Conservation (phyloP, 2,797 vertebrate species). For the Microctenopoma lineatum region DNA sequence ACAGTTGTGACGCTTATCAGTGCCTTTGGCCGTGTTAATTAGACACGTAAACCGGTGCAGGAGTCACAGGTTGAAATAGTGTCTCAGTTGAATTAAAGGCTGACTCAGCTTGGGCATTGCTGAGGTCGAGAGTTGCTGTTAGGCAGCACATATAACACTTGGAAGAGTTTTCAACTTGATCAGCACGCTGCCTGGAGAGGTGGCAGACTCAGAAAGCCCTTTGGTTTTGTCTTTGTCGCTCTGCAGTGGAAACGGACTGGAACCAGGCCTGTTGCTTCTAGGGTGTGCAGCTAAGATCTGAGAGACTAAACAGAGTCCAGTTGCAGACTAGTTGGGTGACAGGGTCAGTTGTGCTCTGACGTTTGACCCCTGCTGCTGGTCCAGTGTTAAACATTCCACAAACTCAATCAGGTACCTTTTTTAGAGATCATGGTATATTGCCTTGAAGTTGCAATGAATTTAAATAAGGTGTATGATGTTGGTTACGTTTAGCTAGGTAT, state of each 20-base stretch:
- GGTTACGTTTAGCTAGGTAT: too few relatives aligned
- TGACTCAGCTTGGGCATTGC: not conserved
- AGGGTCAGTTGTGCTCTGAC: slow-evolving; percentile 12
- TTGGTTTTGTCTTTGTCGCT: not conserved
- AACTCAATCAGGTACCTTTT: not conserved
- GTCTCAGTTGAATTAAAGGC: not conserved
- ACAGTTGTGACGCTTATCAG: not conserved
- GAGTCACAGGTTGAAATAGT: not conserved
- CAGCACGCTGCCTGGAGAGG: not conserved
- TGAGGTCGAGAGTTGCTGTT: not conserved
- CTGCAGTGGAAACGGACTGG: not conserved
- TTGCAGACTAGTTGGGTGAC: slow-evolving; percentile 20
- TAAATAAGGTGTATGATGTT: too few relatives aligned
- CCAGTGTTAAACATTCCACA: slow-evolving; percentile 5
- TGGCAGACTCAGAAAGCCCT: not conserved
- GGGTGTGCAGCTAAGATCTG: slow-evolving; percentile 12
- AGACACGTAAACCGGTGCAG: not conserved
- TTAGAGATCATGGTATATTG: too few relatives aligned
- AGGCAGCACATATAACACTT: not conserved
- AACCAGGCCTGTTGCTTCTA: slow-evolving; percentile 39
- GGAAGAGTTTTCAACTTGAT: not conserved
- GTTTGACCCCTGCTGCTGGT: slow-evolving; percentile 15
- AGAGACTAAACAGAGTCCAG: slow-evolving; percentile 21
- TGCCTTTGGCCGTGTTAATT: not conserved
- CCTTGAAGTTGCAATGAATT: too few relatives aligned